These are phyloP conservation scores for Lysiphlebus fabarum DNA, from an alignment of 1,140 invertebrate genomes.

Conservation along the genomic window DNA sequence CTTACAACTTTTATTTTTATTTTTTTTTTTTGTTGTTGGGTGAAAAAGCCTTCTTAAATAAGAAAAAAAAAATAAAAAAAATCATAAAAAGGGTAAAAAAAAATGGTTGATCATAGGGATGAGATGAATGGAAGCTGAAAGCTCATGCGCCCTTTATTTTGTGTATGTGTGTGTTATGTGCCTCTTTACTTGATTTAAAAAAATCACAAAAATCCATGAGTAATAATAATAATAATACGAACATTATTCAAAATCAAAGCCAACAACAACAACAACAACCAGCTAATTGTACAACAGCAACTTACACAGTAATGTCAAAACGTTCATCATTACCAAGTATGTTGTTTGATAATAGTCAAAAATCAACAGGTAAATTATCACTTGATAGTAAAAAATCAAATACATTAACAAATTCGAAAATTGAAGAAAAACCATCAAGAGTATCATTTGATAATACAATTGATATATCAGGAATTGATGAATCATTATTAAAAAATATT, in stretches of 20 bases:
- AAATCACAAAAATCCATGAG: slow-evolving; percentile 34
- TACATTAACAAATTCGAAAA: no score
- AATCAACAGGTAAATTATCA: slow-evolving; percentile 35
- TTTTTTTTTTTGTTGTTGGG: no score
- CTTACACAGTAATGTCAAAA: slow-evolving; percentile 28
- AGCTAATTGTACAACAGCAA: slow-evolving; percentile 20
- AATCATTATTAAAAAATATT: not conserved
- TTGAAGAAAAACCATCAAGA: not conserved
- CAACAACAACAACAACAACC: slow-evolving; percentile 29
- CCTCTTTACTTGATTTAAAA: slow-evolving; percentile 37
- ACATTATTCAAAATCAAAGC: slow-evolving; percentile 34
- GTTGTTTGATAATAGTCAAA: not conserved
- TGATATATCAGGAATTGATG: not conserved
- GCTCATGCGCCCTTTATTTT: not conserved
- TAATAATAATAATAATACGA: not conserved
- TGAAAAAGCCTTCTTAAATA: no score
- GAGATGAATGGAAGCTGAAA: not conserved
- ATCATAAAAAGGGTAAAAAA: no score
- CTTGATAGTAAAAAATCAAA: slow-evolving; percentile 34
- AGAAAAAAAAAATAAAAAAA: no score
- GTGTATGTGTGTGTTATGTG: not conserved
- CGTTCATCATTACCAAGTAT: slow-evolving; percentile 34
- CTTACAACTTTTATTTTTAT: no score
- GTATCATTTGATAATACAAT: not conserved
- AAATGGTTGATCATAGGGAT: no score